Evolutionary conservation across 2,888 invertebrate species (phyloP), one percentile per base, ranked within the genome.

Genomic region (Drosophila cognata): DNA sequence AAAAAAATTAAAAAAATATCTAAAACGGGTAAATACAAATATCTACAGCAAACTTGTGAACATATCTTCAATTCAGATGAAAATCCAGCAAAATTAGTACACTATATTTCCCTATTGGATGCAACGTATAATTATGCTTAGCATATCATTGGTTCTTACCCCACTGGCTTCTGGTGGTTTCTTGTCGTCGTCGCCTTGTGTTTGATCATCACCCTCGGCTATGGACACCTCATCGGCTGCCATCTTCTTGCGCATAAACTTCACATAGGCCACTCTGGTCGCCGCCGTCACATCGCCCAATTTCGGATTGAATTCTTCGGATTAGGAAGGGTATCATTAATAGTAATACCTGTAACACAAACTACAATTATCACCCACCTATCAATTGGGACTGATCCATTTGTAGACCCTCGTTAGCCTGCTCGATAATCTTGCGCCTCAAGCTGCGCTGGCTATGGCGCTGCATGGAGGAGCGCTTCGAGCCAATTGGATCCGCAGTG

Each of bases 211-310:
- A 0, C 43, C 81, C 0, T 75, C 84, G 2, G 46, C 55, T 25
- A 90, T 66, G 6, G 89, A 95, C 0, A 94, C 94, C 48, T 92
- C 92, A 7, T 92, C 92, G 10, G 91, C 91, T 61, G 95, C 95
- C 77, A 96, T 94, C 93, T 96, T 96, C 90, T 94, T 95, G 74
- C 95, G 95, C 95, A 97, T 97, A 92, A 97, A 98, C 93, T 97
- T 97, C 61, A 97, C 97, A 85, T 97, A 97, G 0, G 97, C 97
- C 21, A 97, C 95, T 82, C 97, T 94, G 0, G 97, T 96, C 1
- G 96, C 95, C 1, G 96, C 96, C 1, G 97, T 95, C 2, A 97
- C 96, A 0, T 95, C 95, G 2, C 95, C 95, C 38, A 97, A 93
- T 81, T 96, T 96, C 0, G 97, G 97, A 94, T 97, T 97, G 93